Conservation (phyloP, 2,888 invertebrate genomes). For the Watsonalla cultraria region DNA sequence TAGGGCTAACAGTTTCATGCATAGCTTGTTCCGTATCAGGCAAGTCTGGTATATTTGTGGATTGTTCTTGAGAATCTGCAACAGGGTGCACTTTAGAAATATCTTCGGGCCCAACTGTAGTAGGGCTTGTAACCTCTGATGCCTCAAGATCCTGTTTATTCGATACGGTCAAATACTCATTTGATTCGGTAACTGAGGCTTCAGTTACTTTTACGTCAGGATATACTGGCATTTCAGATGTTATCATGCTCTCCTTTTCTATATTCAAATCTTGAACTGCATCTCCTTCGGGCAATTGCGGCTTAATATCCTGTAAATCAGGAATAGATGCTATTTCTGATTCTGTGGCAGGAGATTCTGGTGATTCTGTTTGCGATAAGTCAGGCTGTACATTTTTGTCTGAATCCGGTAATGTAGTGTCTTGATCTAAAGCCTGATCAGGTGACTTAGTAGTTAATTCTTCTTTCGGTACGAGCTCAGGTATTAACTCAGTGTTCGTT, state of each 20-base stretch:
- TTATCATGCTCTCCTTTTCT: neutral
- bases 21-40: neutral
- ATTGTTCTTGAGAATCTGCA: neutral
- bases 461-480: neutral
- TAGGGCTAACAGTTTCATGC: neutral
- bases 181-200: neutral
- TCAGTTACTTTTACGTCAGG: slow-evolving; percentile 2
- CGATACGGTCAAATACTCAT: neutral
- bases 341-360: slow-evolving; percentile 12
- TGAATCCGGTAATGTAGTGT: slow-evolving; percentile 1
- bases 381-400: neutral
- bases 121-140: neutral
- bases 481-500: neutral
- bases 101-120: neutral
- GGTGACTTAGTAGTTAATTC: slow-evolving; percentile 4
- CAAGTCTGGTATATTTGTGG: too few species aligned
- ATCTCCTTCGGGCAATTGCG: neutral
- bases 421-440: slow-evolving; percentile 1
- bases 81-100: neutral
- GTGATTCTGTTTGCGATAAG: slow-evolving; percentile 2
- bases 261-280: neutral
- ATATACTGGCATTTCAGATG: neutral
- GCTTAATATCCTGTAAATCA: neutral
- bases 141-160: neutral
- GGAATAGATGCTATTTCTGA: slow-evolving; percentile 2